These are phyloP conservation scores for Cyanoderma ruficeps DNA, from an alignment of 2,113 vertebrate species.

Conservation along the genomic window DNA sequence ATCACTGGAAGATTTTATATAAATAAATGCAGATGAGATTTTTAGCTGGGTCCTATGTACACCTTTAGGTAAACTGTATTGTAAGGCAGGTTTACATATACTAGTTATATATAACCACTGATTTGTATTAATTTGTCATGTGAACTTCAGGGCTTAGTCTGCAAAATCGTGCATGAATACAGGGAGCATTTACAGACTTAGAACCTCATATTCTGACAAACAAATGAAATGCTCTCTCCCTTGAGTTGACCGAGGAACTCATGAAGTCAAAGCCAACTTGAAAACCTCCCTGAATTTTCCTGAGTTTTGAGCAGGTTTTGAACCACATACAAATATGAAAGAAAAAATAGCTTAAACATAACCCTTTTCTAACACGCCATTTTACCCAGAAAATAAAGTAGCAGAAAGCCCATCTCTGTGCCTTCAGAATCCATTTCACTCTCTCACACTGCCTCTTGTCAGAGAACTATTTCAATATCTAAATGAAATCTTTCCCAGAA, in stretches of 20 bases:
- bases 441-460: not conserved
- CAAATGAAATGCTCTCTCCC: not conserved
- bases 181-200: not conserved
- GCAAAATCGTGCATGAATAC: not conserved
- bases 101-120: not conserved
- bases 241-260: not conserved
- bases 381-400: not conserved
- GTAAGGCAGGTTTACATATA: not conserved
- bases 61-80: not conserved
- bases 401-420: not conserved
- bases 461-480: not conserved
- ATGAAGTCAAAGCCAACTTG: not conserved
- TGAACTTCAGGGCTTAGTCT: not conserved
- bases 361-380: not conserved
- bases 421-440: not conserved
- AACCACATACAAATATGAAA: not conserved
- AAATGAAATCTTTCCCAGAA: not conserved
- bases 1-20: not conserved
- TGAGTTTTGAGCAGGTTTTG: not conserved
- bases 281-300: not conserved
- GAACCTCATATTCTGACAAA: not conserved
- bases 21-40: not conserved
- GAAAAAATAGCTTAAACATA: not conserved
- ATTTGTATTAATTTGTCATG: not conserved
- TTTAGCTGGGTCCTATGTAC: not conserved